Conservation (phyloP, 1,140 invertebrate species). For the Euwallacea similis region DNA sequence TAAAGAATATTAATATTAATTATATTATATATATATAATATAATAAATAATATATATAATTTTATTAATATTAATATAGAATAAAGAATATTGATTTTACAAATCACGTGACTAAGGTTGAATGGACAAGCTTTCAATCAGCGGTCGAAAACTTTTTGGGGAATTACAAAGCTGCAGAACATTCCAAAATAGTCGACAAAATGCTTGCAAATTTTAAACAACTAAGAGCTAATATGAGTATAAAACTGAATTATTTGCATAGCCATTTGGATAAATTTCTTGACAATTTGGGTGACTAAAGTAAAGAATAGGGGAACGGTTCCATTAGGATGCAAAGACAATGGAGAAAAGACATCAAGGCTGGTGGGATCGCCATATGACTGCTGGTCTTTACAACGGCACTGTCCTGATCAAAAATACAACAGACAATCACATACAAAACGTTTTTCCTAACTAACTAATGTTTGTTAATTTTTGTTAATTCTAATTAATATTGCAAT, state of each 20-base stretch:
- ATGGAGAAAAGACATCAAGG: not conserved
- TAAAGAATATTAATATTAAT: not conserved
- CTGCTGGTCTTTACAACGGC: not conserved
- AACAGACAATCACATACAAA: not conserved
- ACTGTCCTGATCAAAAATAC: not conserved
- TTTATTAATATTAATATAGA: no score
- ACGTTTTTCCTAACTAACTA: not conserved
- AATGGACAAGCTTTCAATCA: not conserved
- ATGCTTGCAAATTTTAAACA: not conserved
- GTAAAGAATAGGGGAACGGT: not conserved
- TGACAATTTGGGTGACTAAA: conserved; percentile 1
- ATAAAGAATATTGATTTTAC: not conserved
- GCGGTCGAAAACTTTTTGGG: not conserved
- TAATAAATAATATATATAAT: no score
- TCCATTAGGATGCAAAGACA: not conserved
- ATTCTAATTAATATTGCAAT: no score
- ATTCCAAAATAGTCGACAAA: not conserved
- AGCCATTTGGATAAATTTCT: not conserved
- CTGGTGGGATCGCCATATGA: not conserved
- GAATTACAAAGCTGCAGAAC: not conserved
- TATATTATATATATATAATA: no score
- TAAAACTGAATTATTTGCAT: not conserved
- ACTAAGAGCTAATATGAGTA: not conserved
- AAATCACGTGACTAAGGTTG: not conserved
- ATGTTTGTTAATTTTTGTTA: not conserved